Evolutionary conservation across 2,797 vertebrate species (phyloP).

Genomic region (Epinephelus malabaricus): DNA sequence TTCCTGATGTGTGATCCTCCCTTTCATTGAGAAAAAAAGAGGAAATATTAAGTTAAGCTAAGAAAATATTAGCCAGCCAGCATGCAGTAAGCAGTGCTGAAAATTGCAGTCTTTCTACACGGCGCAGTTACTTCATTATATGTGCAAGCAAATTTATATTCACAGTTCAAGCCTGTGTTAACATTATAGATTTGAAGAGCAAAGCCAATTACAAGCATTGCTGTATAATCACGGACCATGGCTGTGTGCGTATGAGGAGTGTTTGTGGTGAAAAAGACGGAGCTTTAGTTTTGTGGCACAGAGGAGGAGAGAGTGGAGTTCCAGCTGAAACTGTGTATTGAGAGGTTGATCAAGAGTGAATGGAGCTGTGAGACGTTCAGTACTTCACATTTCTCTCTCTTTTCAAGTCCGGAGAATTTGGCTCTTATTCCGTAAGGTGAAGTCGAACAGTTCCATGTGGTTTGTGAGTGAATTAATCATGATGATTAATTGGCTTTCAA

Average conservation of each 20-base stretch:
- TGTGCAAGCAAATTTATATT: conserved; percentile 69
- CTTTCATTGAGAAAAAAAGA: conserved; percentile 46
- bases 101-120: conserved; percentile 31
- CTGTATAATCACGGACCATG: conserved; percentile 34
- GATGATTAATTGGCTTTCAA: conserved; percentile 92
- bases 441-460: conserved; percentile 86
- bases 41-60: conserved; percentile 61
- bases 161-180: conserved; percentile 67
- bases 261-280: conserved; percentile 36
- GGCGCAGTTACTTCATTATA: conserved; percentile 57
- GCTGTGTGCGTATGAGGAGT: conserved; percentile 29
- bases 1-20: conserved; percentile 52
- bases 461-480: conserved; percentile 91
- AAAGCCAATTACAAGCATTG: conserved; percentile 61
- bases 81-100: conserved; percentile 3
- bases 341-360: conserved; percentile 61
- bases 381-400: conserved; percentile 51
- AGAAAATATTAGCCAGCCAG: conserved; percentile 63
- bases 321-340: conserved; percentile 63
- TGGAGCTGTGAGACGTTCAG: conserved; percentile 55
- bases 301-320: conserved; percentile 19
- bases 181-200: conserved; percentile 64
- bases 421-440: conserved; percentile 70
- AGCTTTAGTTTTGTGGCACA: conserved; percentile 36
- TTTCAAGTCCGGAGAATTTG: conserved; percentile 58